Base-by-base conservation (phyloP, 2,797 vertebrate species). In the Tolypeutes matacus region DNA sequence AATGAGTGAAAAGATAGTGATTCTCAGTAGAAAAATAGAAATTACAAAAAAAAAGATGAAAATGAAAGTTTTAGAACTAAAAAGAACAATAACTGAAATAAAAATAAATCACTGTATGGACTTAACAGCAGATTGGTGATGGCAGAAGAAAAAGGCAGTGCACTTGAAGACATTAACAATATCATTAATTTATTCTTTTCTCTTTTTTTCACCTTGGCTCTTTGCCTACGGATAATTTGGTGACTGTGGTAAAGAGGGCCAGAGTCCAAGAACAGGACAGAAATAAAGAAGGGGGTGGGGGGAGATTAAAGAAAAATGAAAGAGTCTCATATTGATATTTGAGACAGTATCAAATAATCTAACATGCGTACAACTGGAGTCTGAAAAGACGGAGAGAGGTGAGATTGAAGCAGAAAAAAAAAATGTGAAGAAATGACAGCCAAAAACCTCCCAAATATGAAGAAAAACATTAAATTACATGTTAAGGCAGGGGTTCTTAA, bases 111-210 rank as follows among this genome's bases (percentile, higher is more conserved):
- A 93, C 14, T 73, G 1, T 46, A 80, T 91, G 36, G 6, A 13
- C 39, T 88, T 90, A 82, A 88, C 17, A 93, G 58, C 80, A 95
- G 89, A 95, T 64, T 95, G 70, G 53, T 93, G 20, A 86, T 88
- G 84, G 69, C 92, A 96, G 60, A 72, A 76, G 42, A 76, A 76
- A 51, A 80, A 85, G 85, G 21, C 87, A 64, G 69, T 96, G 90
- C 96, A 95, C 93, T 92, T 70, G 46, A 92, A 87, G 86, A 96
- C 51, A 96, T 95, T 97, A 96, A 95, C 95, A 95, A 94, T 92
- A 94, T 93, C 80, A 88, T 72, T 95, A 93, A 97, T 90, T 77
- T 64, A 73, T 89, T 94, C 58, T 81, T 86, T 75, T 96, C 58
- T 46, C 58, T 36, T 94, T 95, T 91, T 93, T 93, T 83, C 60